Percentiles rank a stretch among this genome's conserved stretches.
Conservation (phyloP, 2,113 vertebrate species). For the Campylorhamphus procurvoides region DNA sequence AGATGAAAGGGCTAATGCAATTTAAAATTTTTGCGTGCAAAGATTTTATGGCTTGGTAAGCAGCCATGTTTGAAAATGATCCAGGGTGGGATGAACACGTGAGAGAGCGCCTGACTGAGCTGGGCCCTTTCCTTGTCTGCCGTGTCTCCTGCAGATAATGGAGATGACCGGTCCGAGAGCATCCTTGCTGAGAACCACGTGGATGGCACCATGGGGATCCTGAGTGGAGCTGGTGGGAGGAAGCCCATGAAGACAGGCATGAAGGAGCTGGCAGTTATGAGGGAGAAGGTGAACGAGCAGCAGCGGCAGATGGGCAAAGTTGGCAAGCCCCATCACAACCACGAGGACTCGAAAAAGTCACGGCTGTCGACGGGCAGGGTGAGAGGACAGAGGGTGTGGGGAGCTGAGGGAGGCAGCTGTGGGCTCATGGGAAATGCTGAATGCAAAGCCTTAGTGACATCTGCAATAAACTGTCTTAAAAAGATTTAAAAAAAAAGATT, state of each 20-base stretch:
- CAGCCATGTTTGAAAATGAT: background rate
- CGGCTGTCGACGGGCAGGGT: conserved; percentile 73
- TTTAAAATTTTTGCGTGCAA: conserved; percentile 46
- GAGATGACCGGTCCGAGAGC: conserved; percentile 64
- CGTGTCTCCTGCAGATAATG: conserved; percentile 57
- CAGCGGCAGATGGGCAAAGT: conserved; percentile 78
- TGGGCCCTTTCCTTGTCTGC: conserved; percentile 3
- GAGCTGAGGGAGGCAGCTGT: background rate
- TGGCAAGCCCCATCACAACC: conserved; percentile 59
- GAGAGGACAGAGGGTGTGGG: background rate
- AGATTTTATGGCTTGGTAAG: conserved; percentile 49
- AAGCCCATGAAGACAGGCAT: conserved; percentile 70
- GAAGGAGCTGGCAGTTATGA: conserved; percentile 77
- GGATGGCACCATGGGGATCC: conserved; percentile 65
- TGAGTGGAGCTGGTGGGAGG: conserved; percentile 49
- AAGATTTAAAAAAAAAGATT: background rate
- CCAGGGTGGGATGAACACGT: background rate
- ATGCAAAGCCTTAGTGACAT: background rate
- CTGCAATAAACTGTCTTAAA: background rate
- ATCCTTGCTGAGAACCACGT: conserved; percentile 69
- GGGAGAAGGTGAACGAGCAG: conserved; percentile 78
- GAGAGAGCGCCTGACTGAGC: background rate
- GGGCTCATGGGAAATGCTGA: background rate
- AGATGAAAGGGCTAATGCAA: conserved; percentile 58
- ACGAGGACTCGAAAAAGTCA: conserved; percentile 76